Percentiles rank a stretch among this genome's conserved stretches.
These are phyloP conservation scores for Nebria brevicollis DNA, from an alignment of 2,888 invertebrate genomes.

Conservation along the genomic window DNA sequence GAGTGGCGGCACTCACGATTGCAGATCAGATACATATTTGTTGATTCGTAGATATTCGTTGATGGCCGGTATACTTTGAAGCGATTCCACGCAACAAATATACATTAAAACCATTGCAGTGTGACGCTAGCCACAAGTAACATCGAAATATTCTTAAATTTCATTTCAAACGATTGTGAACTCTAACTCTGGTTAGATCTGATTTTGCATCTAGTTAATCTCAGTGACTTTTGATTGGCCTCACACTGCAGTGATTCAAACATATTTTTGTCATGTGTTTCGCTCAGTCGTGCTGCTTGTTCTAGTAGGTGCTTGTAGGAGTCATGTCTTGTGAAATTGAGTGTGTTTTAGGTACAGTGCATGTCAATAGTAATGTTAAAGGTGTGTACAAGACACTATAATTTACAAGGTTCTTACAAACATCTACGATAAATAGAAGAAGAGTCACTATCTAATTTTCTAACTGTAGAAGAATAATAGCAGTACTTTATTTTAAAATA, in stretches of 20 bases:
- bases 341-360: not conserved
- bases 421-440: too few species aligned
- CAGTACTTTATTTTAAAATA: too few species aligned
- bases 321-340: not conserved
- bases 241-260: constrained; percentile 1
- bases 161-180: too few species aligned
- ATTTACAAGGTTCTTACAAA: too few species aligned
- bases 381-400: too few species aligned
- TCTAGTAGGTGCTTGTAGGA: not conserved
- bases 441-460: too few species aligned
- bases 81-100: not conserved
- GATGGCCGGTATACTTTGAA: not conserved
- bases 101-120: constrained; percentile 1
- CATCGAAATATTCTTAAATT: not conserved
- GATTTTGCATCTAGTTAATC: not conserved
- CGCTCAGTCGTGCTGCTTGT: constrained; percentile 1
- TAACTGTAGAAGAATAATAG: too few species aligned
- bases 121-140: not conserved
- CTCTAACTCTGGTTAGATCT: too few species aligned
- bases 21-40: not conserved
- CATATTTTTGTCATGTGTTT: not conserved
- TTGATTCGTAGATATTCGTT: not conserved
- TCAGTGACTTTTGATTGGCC: not conserved
- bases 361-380: too few species aligned
- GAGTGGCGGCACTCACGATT: too few species aligned